Percentiles rank a stretch among this genome's conserved stretches.
phyloP scores from a whole-genome alignment of 2,888 invertebrate species.

The Tubulanus polymorphus region DNA sequence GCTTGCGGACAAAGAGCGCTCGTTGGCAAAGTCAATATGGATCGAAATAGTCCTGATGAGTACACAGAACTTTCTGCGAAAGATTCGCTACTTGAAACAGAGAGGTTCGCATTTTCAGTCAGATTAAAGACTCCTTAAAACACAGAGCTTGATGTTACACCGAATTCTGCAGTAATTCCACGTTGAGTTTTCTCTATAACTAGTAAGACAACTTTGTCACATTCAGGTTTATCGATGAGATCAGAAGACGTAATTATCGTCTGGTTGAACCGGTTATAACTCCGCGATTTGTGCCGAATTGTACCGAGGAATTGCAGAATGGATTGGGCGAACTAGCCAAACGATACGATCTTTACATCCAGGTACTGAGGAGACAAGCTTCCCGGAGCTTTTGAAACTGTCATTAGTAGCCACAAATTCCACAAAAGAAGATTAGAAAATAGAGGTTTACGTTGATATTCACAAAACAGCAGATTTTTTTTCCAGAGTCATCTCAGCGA shows the following conservation, averaged over 20 bases:
- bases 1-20: constrained; percentile 74
- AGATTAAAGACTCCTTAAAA: too few species aligned
- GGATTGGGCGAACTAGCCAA: constrained; percentile 67
- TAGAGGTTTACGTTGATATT: background rate
- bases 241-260: too few species aligned
- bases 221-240: too few species aligned
- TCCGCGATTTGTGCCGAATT: constrained; percentile 77
- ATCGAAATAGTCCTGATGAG: constrained; percentile 52
- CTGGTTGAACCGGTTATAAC: constrained; percentile 77
- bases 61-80: constrained; percentile 60
- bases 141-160: too few species aligned
- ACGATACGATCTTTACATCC: constrained; percentile 67
- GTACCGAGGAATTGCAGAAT: constrained; percentile 68
- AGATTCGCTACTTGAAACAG: constrained; percentile 27
- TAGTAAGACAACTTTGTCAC: too few species aligned
- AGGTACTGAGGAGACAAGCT: constrained; percentile 58
- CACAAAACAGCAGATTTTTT: too few species aligned
- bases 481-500: constrained; percentile 83
- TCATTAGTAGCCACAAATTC: background rate
- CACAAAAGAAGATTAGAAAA: background rate
- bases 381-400: background rate
- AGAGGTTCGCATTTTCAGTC: constrained; percentile 32
- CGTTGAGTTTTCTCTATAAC: too few species aligned
- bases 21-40: constrained; percentile 85
- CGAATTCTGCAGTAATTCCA: too few species aligned